Percentiles rank a stretch among this genome's conserved stretches.
phyloP scores from a whole-genome alignment of 2,113 vertebrate species.

The Plectropomus leopardus region DNA sequence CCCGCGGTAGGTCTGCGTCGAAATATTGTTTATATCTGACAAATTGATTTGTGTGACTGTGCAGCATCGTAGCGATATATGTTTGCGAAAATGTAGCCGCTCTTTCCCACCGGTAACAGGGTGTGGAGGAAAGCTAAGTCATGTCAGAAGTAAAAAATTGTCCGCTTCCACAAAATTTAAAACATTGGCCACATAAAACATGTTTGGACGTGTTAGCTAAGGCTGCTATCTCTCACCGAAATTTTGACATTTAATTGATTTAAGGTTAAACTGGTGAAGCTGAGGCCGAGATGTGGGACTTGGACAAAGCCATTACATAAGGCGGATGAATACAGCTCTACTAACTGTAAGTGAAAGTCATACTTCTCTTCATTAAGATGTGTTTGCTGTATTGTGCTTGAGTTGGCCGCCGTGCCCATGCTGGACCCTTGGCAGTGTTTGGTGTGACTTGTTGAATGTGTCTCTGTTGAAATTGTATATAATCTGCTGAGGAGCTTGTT shows the following conservation, averaged over 20 bases:
- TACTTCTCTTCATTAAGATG: neutral
- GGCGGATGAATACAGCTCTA: neutral
- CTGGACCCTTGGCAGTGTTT: neutral
- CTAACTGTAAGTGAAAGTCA: slow-evolving; percentile 35
- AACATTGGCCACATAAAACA: neutral
- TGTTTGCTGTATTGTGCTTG: neutral
- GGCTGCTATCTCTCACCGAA: neutral
- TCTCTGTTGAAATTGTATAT: no score
- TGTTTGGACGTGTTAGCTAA: no score
- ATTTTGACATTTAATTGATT: neutral
- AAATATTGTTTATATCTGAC: no score
- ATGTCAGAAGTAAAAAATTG: no score
- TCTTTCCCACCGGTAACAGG: no score
- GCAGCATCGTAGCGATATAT: no score
- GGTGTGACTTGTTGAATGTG: neutral
- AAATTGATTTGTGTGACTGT: no score
- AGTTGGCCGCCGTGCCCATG: neutral
- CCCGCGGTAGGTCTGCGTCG: neutral
- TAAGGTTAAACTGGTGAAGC: neutral
- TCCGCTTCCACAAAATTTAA: neutral
- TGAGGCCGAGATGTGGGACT: neutral
- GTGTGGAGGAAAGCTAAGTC: neutral
- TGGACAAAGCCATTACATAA: neutral
- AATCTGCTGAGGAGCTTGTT: neutral
- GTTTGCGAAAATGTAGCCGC: no score